A percentile compares a stretch with the other conserved stretches of the same genome.
Conservation (phyloP, 2,888 invertebrate genomes). For the Beris morrisii region DNA sequence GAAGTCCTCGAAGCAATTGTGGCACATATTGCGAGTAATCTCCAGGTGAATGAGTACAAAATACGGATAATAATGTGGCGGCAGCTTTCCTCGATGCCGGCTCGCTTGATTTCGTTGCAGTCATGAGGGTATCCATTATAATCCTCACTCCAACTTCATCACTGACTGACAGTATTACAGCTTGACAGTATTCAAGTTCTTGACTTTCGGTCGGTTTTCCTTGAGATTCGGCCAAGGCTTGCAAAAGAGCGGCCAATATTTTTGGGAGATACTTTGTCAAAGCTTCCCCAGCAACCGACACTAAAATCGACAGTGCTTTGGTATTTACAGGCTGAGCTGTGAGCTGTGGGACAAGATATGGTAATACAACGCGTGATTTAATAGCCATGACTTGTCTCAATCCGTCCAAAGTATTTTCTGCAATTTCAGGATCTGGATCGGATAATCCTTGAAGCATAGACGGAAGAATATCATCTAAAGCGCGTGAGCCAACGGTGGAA, state of each 20-base stretch:
- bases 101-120: conserved; percentile 69
- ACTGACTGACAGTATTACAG: conserved; percentile 86
- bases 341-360: conserved; percentile 93
- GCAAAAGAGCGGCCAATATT: conserved; percentile 88
- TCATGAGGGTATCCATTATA: conserved; percentile 83
- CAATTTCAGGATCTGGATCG: conserved; percentile 74
- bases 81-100: conserved; percentile 75
- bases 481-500: conserved; percentile 88
- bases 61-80: conserved; percentile 83
- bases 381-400: conserved; percentile 96
- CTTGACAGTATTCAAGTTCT: conserved; percentile 89
- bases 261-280: conserved; percentile 86
- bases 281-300: conserved; percentile 92
- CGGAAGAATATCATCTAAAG: conserved; percentile 95
- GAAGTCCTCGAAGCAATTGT: conserved; percentile 82
- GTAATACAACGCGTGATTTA: conserved; percentile 92
- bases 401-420: conserved; percentile 93
- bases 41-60: conserved; percentile 85
- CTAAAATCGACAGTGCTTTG: conserved; percentile 89
- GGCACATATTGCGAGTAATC: conserved; percentile 87
- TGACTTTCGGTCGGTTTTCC: conserved; percentile 65
- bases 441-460: conserved; percentile 77
- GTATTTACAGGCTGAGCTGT: conserved; percentile 89
- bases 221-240: conserved; percentile 71
- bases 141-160: conserved; percentile 87